These are phyloP conservation scores for Ostrea edulis DNA, from an alignment of 1,140 invertebrate species.

Conservation along the genomic window DNA sequence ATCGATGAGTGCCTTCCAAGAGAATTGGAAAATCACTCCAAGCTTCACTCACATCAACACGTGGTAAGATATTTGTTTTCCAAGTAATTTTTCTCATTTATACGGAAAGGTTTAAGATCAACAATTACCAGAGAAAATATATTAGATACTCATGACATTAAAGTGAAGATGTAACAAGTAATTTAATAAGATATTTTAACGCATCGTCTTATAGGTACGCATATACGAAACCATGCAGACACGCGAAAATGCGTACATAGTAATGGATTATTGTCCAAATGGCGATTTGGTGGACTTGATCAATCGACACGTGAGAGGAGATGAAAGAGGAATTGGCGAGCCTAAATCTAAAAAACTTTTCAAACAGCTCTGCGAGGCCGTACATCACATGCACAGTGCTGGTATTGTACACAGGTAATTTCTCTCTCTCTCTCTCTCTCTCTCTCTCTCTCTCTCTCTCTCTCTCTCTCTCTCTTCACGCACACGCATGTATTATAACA, in stretches of 20 bases:
- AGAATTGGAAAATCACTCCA: constrained; percentile 62
- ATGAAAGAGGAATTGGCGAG: constrained; percentile 61
- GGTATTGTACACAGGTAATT: constrained; percentile 67
- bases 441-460: background rate
- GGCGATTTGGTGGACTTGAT: constrained; percentile 67
- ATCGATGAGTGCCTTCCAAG: constrained; percentile 63
- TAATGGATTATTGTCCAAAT: constrained; percentile 66
- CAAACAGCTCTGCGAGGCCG: constrained; percentile 59
- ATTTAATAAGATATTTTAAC: no score
- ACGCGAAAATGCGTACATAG: constrained; percentile 60
- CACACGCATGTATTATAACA: background rate
- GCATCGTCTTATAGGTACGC: constrained; percentile 48
- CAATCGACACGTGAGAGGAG: constrained; percentile 60
- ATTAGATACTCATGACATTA: background rate
- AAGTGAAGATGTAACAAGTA: background rate
- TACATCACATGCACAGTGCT: constrained; percentile 64
- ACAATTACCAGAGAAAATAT: background rate
- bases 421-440: background rate
- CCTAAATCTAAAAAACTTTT: constrained; percentile 59
- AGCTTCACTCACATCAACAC: constrained; percentile 58
- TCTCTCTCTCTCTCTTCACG: no score
- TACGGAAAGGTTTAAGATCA: background rate
- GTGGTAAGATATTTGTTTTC: constrained; percentile 58
- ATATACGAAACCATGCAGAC: constrained; percentile 62
- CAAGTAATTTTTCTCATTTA: background rate